These are phyloP conservation scores for Plutomurus gul DNA, from an alignment of 1,140 invertebrate genomes.

Conservation along the genomic window DNA sequence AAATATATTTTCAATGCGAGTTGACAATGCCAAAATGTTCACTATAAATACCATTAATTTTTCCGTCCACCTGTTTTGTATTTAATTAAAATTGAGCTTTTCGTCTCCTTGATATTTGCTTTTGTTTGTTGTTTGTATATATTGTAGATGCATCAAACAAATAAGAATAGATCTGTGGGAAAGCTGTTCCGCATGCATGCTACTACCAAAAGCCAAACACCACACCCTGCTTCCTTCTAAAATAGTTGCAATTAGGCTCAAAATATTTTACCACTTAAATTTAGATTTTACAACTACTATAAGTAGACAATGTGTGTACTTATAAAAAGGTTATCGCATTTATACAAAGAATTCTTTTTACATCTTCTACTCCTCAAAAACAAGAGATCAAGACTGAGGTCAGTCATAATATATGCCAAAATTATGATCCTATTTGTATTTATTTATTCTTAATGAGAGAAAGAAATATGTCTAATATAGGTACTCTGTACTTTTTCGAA, in stretches of 20 bases:
- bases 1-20: too few relatives aligned
- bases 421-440: too few relatives aligned
- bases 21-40: too few relatives aligned
- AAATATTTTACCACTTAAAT: not conserved
- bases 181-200: constrained; percentile 20
- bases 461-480: too few relatives aligned
- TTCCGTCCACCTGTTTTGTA: too few relatives aligned
- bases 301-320: not conserved
- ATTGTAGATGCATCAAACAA: constrained; percentile 26
- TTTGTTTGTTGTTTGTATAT: constrained; percentile 23
- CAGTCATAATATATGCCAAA: too few relatives aligned
- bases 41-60: too few relatives aligned
- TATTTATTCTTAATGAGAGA: too few relatives aligned
- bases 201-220: not conserved
- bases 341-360: not conserved
- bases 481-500: too few relatives aligned
- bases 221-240: not conserved
- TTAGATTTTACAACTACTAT: not conserved
- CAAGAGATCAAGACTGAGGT: not conserved
- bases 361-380: too few relatives aligned
- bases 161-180: constrained; percentile 21
- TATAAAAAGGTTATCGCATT: not conserved
- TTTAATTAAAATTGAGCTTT: not conserved
- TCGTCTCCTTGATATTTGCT: not conserved
- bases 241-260: too few relatives aligned